Conservation (phyloP, 2,113 vertebrate species). For the Prolemur simus region DNA sequence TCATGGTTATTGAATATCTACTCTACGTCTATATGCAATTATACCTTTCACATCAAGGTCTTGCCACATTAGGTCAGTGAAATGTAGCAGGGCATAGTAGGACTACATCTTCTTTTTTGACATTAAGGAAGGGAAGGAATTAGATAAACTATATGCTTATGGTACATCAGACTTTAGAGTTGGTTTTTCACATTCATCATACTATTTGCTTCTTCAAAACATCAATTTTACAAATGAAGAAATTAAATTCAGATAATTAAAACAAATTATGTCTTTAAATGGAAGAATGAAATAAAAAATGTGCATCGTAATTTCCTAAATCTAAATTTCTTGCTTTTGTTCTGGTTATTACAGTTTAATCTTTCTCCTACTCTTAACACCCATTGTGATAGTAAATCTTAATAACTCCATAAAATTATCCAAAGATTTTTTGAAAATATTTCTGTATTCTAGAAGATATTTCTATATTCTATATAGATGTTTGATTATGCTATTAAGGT, state of each 20-base stretch:
- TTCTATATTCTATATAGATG: not conserved
- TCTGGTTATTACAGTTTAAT: not conserved
- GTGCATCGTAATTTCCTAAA: not conserved
- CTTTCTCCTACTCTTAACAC: not conserved
- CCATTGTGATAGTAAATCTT: not conserved
- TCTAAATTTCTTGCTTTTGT: not conserved
- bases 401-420: not conserved
- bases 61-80: not conserved
- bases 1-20: not conserved
- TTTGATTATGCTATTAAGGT: not conserved
- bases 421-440: not conserved
- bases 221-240: not conserved
- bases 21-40: not conserved
- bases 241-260: not conserved
- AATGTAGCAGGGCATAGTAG: not conserved
- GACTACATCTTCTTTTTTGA: not conserved
- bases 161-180: not conserved
- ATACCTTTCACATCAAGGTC: not conserved
- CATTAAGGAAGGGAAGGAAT: not conserved
- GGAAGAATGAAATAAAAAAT: not conserved
- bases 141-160: not conserved
- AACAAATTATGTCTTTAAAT: not conserved
- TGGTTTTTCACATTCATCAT: not conserved
- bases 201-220: not conserved
- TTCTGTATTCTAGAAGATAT: too few relatives aligned